Evolutionary conservation across 2,888 invertebrate species (phyloP), one percentile per base, ranked within the genome.

Genomic region (Perdita meconis): DNA sequence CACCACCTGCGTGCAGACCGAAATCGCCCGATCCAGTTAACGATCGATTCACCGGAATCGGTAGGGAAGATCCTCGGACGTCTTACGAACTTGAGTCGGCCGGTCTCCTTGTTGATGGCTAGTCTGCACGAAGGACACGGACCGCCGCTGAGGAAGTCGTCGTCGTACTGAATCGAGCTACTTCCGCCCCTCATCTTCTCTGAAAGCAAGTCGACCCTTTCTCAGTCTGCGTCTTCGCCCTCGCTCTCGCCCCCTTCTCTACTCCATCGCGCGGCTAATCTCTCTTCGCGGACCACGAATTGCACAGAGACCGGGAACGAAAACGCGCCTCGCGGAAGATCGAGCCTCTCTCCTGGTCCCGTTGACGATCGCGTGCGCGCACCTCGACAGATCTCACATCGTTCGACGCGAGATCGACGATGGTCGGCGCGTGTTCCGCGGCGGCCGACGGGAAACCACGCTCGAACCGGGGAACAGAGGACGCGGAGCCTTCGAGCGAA

Each of bases 21-120:
- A 76, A 60, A 4, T 42, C 22, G 24, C 30, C 16, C 61, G 30
- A 19, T 34, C 34, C n/a, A n/a, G n/a, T n/a, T n/a, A n/a, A n/a
- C n/a, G n/a, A n/a, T n/a, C n/a, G n/a, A n/a, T n/a, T n/a, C n/a
- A n/a, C n/a, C n/a, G n/a, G n/a, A 24, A 53, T 50, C n/a, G 6
- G 4, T 34, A 16, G 10, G 12, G 10, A 53, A 36, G 38, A 22
- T 42, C 42, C 8, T 60, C 3, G 2, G 40, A 60, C 55, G 16
- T 40, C 22, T 50, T 44, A 80, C 82, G 63, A 90, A 93, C 93
- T 93, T 93, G 80, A 93, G 90, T 89, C 93, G 92, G 74, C 93
- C 93, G 38, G 93, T 91, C 78, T 93, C 93, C 85, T 93, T 92
- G 78, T 93, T 91, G 60, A 92, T 90, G 44, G 92, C 92, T 77